A percentile compares a stretch with the other conserved stretches of the same genome.
phyloP scores from a whole-genome alignment of 2,888 invertebrate genomes.

The Tipula unca region DNA sequence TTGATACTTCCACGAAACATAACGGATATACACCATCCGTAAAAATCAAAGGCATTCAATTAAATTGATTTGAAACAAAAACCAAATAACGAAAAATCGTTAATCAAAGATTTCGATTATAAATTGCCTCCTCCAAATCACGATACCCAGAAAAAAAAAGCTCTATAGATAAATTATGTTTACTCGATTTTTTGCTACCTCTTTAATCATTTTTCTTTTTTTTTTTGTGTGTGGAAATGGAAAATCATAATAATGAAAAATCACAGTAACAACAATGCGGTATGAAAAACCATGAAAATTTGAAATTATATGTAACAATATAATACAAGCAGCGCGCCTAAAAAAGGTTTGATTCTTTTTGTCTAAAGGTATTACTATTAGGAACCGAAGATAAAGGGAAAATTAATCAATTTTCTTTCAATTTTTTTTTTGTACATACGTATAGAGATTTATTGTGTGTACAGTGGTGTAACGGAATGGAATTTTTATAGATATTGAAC shows the following conservation, averaged over 20 bases:
- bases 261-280: not conserved
- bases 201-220: not conserved
- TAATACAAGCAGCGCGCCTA: not conserved
- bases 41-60: not conserved
- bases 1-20: not conserved
- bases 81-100: not conserved
- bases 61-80: conserved; percentile 8
- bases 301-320: not conserved
- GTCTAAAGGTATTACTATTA: not conserved
- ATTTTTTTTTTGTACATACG: not conserved
- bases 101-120: conserved; percentile 8
- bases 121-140: conserved; percentile 1
- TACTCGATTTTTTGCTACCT: not conserved
- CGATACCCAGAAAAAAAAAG: not conserved
- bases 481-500: no score
- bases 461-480: not conserved
- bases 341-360: not conserved
- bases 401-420: not conserved
- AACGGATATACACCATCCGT: not conserved
- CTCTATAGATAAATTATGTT: not conserved
- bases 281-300: not conserved
- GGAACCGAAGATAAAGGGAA: not conserved
- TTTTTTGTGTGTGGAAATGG: not conserved
- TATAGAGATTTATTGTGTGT: not conserved
- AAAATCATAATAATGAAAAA: conserved; percentile 4